These are phyloP conservation scores for Synergus umbraculus DNA, from an alignment of 2,888 invertebrate genomes.

Conservation along the genomic window DNA sequence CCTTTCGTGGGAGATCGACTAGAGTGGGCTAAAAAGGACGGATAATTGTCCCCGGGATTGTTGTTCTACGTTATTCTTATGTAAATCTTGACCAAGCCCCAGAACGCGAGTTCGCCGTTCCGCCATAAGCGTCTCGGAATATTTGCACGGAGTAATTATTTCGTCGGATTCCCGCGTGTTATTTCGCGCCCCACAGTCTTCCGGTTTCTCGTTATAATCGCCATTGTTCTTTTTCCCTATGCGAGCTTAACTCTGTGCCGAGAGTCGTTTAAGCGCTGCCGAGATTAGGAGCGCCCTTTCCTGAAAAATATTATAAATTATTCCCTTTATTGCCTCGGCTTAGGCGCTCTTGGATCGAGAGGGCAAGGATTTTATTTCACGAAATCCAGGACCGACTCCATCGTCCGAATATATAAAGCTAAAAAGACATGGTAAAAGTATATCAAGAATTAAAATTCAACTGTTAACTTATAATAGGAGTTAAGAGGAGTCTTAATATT, in stretches of 20 bases:
- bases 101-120: constrained; percentile 42
- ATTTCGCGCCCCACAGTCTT: constrained; percentile 58
- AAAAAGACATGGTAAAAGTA: not conserved
- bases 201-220: constrained; percentile 60
- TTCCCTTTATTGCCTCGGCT: constrained; percentile 16
- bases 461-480: not conserved
- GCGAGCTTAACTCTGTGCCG: constrained; percentile 55
- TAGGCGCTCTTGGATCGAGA: constrained; percentile 6
- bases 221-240: constrained; percentile 64
- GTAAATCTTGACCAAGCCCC: constrained; percentile 72
- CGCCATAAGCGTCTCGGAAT: constrained; percentile 60
- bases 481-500: not conserved
- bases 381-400: not conserved
- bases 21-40: constrained; percentile 65
- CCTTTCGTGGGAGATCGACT: constrained; percentile 55
- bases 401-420: not conserved
- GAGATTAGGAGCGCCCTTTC: constrained; percentile 17
- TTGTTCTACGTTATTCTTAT: constrained; percentile 75
- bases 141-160: constrained; percentile 75
- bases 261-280: constrained; percentile 46
- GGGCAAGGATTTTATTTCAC: not conserved
- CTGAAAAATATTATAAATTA: constrained; percentile 30
- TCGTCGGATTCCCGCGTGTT: constrained; percentile 67
- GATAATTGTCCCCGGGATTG: constrained; percentile 74
- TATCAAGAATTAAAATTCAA: too few species aligned